Evolutionary conservation across 2,888 invertebrate species (phyloP).

Genomic region (Chymomyza fuscimana): DNA sequence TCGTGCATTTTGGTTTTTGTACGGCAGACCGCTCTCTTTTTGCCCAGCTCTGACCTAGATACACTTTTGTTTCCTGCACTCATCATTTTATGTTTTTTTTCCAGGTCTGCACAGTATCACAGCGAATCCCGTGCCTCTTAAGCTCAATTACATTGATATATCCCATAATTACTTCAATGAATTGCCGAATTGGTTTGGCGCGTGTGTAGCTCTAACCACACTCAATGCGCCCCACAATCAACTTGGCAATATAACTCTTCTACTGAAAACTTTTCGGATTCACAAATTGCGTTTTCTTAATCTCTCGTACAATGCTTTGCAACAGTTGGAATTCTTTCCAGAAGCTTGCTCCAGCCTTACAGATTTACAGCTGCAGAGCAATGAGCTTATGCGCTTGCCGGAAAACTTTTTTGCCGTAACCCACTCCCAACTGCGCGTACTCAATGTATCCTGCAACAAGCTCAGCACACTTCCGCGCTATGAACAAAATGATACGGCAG

Average conservation of each 20-base stretch:
- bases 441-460: conserved; percentile 90
- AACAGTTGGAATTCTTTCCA: conserved; percentile 86
- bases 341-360: conserved; percentile 80
- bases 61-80: too few species aligned
- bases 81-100: conserved; percentile 78
- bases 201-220: conserved; percentile 86
- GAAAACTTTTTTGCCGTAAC: conserved; percentile 86
- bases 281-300: conserved; percentile 87
- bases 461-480: conserved; percentile 84
- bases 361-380: conserved; percentile 88
- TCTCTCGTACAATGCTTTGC: conserved; percentile 88
- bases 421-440: conserved; percentile 83
- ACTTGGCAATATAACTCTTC: conserved; percentile 85
- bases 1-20: too few species aligned
- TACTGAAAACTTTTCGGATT: conserved; percentile 87
- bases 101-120: conserved; percentile 87
- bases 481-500: conserved; percentile 81
- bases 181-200: conserved; percentile 88
- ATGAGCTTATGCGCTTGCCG: conserved; percentile 87
- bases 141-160: conserved; percentile 88
- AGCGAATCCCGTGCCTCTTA: conserved; percentile 85
- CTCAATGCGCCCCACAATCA: conserved; percentile 88
- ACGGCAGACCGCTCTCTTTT: too few species aligned
- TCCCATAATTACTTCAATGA: conserved; percentile 88
- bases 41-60: too few species aligned